Evolutionary conservation across 1,140 invertebrate genomes (phyloP), one percentile per base, ranked within the genome.

Genomic region (Steinernema feltiae): DNA sequence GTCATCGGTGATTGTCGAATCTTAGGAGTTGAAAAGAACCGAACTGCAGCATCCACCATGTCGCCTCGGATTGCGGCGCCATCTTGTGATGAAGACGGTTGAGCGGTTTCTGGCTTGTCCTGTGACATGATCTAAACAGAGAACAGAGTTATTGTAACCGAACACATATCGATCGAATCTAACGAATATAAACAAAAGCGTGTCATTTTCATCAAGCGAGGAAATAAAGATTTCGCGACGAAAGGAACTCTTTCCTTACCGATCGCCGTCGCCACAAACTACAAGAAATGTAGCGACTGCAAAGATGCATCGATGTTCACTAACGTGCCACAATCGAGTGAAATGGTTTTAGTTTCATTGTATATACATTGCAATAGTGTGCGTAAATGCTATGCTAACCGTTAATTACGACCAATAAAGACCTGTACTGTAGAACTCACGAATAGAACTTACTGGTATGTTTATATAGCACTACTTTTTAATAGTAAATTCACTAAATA

Each of bases 21-120:
- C 27, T 81, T 80, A 1, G 83, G 83, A 27, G 82, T 82, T 12
- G 46, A 53, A 27, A 82, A 30, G 46, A 82, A 82, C 63, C 78
- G 74, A 30, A 74, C 69, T 1, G 81, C 81, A 30, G 73, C 76
- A 21, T 71, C 77, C 30, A 85, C 77, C 31, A 83, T 74, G 35
- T 82, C 80, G 18, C 48, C 32, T 18, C 81, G 80, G 32, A 80
- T 41, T 18, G 35, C 17, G 1, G 53, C n/a, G n/a, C n/a, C 76
- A 12, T 69, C 32, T 1, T 31, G 29, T 1, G 77, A 27, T 15
- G 69, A 72, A 12, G 78, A 80, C 53, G 73, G 70, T 18, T 72
- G 24, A 3, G 27, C 27, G 2, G 27, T 18, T 30, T 76, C 72
- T 71, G 29, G 75, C 12, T 72, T 72, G 7, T 63, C 12, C 53